A percentile compares a stretch with the other conserved stretches of the same genome.
Evolutionary conservation across 2,113 vertebrate genomes (phyloP).

Genomic region (Abramis brama): DNA sequence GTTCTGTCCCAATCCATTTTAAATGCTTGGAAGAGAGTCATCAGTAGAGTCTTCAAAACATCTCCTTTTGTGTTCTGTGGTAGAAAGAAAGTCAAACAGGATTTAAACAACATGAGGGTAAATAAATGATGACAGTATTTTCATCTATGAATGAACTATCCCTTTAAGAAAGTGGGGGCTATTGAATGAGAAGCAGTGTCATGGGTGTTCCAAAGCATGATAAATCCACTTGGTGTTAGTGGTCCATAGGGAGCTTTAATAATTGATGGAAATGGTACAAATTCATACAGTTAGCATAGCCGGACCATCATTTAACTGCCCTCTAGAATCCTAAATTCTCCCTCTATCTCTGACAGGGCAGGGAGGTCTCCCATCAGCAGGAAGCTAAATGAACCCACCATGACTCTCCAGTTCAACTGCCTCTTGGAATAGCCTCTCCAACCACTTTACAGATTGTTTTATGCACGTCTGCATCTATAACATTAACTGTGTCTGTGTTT

Average conservation of each 20-base stretch:
- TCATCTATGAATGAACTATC: background rate
- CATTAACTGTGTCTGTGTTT: background rate
- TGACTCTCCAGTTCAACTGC: constrained; percentile 37
- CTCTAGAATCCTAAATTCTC: constrained; percentile 47
- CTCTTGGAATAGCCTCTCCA: background rate
- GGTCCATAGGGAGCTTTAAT: constrained; percentile 56
- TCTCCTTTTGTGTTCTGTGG: background rate
- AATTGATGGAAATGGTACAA: constrained; percentile 61
- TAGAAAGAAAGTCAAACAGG: background rate
- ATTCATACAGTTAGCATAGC: constrained; percentile 56
- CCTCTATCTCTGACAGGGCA: constrained; percentile 18
- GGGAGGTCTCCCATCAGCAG: constrained; percentile 36
- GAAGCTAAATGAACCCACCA: constrained; percentile 38
- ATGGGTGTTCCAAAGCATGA: constrained; percentile 52
- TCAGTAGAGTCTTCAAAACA: background rate
- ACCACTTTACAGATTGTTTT: background rate
- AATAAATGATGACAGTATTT: background rate
- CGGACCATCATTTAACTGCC: constrained; percentile 49
- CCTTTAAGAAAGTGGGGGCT: constrained; percentile 29
- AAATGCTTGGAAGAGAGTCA: background rate
- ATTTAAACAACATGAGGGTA: background rate
- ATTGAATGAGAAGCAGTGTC: constrained; percentile 16
- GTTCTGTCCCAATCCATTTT: background rate
- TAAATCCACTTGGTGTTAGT: constrained; percentile 61
- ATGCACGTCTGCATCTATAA: background rate